phyloP scores from a whole-genome alignment of 1,140 invertebrate species.

The Leptinotarsa undecemlineata region DNA sequence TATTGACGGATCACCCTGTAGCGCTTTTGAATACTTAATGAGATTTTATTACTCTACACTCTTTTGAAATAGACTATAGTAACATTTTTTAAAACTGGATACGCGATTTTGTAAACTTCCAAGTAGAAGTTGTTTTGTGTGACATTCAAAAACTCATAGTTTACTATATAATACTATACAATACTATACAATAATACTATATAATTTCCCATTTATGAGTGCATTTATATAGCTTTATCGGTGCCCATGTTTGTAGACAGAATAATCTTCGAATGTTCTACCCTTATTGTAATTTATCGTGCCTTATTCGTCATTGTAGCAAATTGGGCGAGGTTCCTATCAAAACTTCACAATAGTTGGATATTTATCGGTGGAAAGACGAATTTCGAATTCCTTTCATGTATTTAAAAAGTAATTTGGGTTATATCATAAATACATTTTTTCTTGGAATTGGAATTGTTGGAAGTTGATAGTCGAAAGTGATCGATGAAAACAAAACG shows the following conservation, averaged over 20 bases:
- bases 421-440: background rate
- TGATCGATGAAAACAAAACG: background rate
- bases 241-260: background rate
- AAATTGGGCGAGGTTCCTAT: background rate
- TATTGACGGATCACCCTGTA: no score
- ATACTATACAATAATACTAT: no score
- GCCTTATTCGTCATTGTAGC: background rate
- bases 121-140: no score
- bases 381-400: conserved; percentile 10
- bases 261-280: background rate
- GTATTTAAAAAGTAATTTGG: conserved; percentile 19
- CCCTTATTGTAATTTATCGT: background rate
- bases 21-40: no score
- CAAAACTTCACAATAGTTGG: background rate
- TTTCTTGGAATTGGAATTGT: conserved; percentile 6
- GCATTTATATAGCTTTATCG: background rate
- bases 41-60: no score
- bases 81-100: no score
- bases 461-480: background rate
- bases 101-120: no score
- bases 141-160: no score
- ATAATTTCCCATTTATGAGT: no score
- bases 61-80: no score
- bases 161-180: no score
- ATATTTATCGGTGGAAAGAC: background rate